phyloP scores from a whole-genome alignment of 2,797 vertebrate species.

The Nannoperca australis region DNA sequence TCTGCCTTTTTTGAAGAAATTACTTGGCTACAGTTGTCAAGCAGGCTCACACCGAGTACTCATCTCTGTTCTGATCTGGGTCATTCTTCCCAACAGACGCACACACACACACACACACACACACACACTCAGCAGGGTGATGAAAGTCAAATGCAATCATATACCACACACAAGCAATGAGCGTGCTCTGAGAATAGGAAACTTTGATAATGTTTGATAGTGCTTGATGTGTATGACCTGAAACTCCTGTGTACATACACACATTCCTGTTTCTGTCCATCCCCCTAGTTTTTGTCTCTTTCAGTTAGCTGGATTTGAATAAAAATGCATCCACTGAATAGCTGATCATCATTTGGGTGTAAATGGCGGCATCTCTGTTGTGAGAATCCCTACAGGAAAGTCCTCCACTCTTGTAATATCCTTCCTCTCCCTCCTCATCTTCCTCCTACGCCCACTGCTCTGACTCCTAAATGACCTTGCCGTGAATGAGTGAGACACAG shows the following conservation, averaged over 20 bases:
- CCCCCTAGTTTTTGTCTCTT: conserved; percentile 18
- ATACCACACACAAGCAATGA: conserved; percentile 60
- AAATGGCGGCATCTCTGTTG: conserved; percentile 33
- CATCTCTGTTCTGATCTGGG: conserved; percentile 71
- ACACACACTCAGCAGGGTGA: conserved; percentile 64
- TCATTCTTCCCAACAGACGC: conserved; percentile 58
- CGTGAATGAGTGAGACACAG: conserved; percentile 62
- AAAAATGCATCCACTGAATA: conserved; percentile 45
- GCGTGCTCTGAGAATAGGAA: conserved; percentile 47
- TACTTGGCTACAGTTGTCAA: conserved; percentile 34
- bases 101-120: conserved; percentile 28
- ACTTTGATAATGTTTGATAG: conserved; percentile 48
- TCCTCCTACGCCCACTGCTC: conserved; percentile 46
- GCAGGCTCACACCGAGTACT: conserved; percentile 41
- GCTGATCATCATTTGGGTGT: conserved; percentile 45
- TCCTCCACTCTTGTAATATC: conserved; percentile 42
- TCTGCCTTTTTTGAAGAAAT: conserved; percentile 17
- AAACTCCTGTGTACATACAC: conserved; percentile 5
- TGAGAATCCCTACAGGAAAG: conserved; percentile 54
- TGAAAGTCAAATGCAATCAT: conserved; percentile 81
- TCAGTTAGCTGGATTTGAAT: conserved; percentile 37
- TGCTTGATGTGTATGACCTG: conserved; percentile 36
- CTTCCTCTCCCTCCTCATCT: conserved; percentile 32
- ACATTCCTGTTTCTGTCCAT: neutral
- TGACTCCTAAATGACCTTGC: conserved; percentile 77